Percentiles rank a stretch among this genome's conserved stretches.
Conservation (phyloP, 2,113 vertebrate species). For the Ammospiza caudacuta region DNA sequence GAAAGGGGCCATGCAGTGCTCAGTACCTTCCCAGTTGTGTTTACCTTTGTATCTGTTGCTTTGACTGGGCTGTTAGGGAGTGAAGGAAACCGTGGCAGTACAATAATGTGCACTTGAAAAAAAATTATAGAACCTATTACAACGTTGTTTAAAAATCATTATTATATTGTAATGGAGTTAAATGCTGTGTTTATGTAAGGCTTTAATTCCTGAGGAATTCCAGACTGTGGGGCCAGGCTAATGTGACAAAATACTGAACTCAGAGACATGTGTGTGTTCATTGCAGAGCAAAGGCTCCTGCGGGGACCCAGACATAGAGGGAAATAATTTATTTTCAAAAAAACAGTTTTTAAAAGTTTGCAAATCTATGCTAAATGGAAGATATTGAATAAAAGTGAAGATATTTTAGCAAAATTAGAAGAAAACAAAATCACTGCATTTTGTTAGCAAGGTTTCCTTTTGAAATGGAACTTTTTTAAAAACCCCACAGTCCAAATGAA, state of each 20-base stretch:
- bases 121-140: conserved; percentile 49
- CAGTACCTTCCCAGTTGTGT: not conserved
- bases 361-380: not conserved
- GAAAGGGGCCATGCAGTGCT: conserved; percentile 1
- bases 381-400: not conserved
- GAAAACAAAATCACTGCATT: not conserved
- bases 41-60: conserved; percentile 40
- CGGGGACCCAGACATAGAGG: not conserved
- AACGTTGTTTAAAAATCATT: conserved; percentile 67
- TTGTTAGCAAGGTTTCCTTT: not conserved
- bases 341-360: not conserved
- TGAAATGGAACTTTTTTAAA: not conserved
- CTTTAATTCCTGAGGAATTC: conserved; percentile 43
- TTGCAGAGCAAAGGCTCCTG: not conserved
- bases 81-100: not conserved
- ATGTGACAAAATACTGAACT: not conserved
- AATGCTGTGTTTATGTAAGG: conserved; percentile 31
- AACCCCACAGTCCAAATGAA: not conserved
- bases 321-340: not conserved
- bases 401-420: not conserved
- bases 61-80: conserved; percentile 33
- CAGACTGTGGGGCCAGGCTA: not conserved
- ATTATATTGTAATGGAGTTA: conserved; percentile 29
- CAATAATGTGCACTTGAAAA: conserved; percentile 51
- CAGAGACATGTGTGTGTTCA: not conserved